Evolutionary conservation across 2,888 invertebrate genomes (phyloP), one percentile per base, ranked within the genome.

Genomic region (Anorthoa munda): DNA sequence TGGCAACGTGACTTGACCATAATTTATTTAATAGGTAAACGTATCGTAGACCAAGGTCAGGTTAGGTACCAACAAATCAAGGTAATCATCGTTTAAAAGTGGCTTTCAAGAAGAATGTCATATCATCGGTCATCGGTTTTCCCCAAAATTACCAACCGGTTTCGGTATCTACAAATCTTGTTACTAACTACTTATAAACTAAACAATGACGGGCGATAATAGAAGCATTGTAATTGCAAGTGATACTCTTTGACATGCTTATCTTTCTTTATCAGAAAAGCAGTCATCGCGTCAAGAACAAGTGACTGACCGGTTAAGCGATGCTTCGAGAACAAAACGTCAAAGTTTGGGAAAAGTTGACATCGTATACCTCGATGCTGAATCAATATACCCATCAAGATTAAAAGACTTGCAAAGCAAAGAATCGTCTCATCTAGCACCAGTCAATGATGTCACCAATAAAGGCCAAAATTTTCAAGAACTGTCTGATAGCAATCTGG

Each of bases 191-290:
- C 31, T 17, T 45, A 26, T 56, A 15, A n/a, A 26, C 13, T 45
- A 4, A 21, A 71, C 15, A 51, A 56, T 15, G 21, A 53, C 2
- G 1, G 23, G 2, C 0, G 15, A 1, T 26, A 48, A 26, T 51
- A 56, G 26, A 45, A 50, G 1, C 15, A 21, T 23, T 17, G 17
- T 26, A 39, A 56, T 59, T 67, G 48, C 45, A 75, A 60, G 60
- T 31, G 76, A 75, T 78, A 78, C 71, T 69, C 71, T 75, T 66
- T 83, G 58, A 73, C 77, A 75, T 45, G 59, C 18, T 69, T 85
- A 75, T 83, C 84, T 84, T 85, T 82, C 78, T 79, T 85, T 69
- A 83, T 84, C 88, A 90, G 89, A 84, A 79, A 79, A 75, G 68
- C 69, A 63, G 73, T 66, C 77, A 46, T 31, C 77, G 55, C 39